Conservation (phyloP, 2,888 invertebrate genomes). For the Amphipoea lucens region DNA sequence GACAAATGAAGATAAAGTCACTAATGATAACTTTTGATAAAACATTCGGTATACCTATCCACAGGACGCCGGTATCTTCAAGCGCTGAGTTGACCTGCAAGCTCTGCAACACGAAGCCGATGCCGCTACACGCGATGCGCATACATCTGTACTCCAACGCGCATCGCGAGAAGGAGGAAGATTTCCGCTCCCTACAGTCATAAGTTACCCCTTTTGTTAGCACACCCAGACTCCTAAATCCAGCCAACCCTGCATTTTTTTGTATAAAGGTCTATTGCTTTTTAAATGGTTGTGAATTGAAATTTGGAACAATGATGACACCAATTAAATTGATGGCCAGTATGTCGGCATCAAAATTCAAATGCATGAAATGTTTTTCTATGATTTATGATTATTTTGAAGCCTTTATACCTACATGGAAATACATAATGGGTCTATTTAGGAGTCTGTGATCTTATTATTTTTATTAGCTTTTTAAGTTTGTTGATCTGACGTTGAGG, state of each 20-base stretch:
- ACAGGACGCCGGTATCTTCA: constrained; percentile 78
- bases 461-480: constrained; percentile 18
- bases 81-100: constrained; percentile 81
- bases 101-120: constrained; percentile 83
- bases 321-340: background rate
- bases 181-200: constrained; percentile 76
- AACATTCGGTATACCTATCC: background rate
- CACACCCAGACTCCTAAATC: background rate
- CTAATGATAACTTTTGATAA: background rate
- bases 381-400: background rate
- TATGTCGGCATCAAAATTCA: background rate
- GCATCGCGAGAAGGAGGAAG: constrained; percentile 85
- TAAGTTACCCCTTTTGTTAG: constrained; percentile 59
- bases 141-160: constrained; percentile 86
- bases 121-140: constrained; percentile 85
- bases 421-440: background rate
- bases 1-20: background rate
- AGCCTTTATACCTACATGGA: background rate
- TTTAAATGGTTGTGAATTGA: background rate
- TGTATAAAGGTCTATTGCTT: background rate
- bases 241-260: background rate
- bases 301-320: background rate
- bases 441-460: background rate
- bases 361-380: background rate
- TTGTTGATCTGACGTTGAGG: constrained; percentile 30